Conservation (phyloP, 2,113 vertebrate species). For the Aix galericulata region DNA sequence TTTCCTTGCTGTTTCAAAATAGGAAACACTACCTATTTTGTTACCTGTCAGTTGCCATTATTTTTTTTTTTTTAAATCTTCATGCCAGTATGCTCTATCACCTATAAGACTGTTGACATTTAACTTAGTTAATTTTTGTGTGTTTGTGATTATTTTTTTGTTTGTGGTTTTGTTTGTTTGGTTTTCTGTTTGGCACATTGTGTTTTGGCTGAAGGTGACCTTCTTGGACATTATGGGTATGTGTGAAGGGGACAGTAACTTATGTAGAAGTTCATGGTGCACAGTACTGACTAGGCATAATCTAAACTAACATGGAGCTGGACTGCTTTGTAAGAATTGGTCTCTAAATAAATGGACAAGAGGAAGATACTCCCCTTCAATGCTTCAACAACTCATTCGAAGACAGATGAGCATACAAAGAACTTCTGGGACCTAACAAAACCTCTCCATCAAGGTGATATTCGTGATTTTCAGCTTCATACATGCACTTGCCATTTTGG, state of each 20-base stretch:
- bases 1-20: background rate
- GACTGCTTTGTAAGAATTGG: background rate
- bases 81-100: background rate
- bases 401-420: accelerated
- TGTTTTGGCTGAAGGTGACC: background rate
- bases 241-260: background rate
- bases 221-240: background rate
- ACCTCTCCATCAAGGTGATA: background rate
- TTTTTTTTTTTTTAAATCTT: background rate
- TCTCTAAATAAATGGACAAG: background rate
- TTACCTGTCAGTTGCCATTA: background rate
- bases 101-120: background rate
- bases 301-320: background rate
- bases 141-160: background rate
- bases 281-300: background rate
- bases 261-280: accelerated
- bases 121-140: background rate
- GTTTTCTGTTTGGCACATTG: background rate
- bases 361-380: background rate
- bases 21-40: background rate
- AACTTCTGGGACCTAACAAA: background rate
- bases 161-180: background rate
- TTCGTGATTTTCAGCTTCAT: background rate
- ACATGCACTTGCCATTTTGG: background rate
- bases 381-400: background rate